Percentiles rank a stretch among this genome's conserved stretches.
phyloP scores from a whole-genome alignment of 1,140 invertebrate genomes.

The Pteromalus puparum region DNA sequence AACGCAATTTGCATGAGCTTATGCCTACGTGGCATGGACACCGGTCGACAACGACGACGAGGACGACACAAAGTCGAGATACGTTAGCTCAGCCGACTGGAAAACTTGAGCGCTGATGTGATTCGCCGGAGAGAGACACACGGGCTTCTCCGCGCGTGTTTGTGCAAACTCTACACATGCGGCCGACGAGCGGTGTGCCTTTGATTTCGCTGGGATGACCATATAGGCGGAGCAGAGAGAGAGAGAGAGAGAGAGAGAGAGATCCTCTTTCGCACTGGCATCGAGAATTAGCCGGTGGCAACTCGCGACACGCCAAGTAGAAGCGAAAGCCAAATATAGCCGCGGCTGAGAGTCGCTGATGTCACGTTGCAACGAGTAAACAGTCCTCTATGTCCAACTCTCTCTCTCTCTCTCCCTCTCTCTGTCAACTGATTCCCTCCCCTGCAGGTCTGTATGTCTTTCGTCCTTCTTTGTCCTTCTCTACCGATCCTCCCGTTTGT shows the following conservation, averaged over 20 bases:
- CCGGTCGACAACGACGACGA: background rate
- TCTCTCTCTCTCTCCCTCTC: background rate
- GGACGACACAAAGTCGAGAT: slow-evolving; percentile 40
- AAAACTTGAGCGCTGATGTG: slow-evolving; percentile 24
- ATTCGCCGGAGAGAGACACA: background rate
- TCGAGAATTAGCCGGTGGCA: slow-evolving; percentile 2
- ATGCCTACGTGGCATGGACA: slow-evolving; percentile 3
- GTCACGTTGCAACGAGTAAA: slow-evolving; percentile 17
- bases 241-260: background rate
- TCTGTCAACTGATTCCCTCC: background rate
- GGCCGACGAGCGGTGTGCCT: background rate
- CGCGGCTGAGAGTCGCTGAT: background rate
- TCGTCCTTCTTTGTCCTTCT: background rate
- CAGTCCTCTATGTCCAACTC: background rate
- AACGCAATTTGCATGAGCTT: slow-evolving; percentile 44
- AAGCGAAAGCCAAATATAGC: slow-evolving; percentile 17
- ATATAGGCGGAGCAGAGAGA: background rate
- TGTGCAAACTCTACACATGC: background rate
- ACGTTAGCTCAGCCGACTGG: slow-evolving; percentile 25
- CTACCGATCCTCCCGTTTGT: background rate
- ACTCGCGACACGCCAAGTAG: background rate
- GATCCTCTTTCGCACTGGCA: slow-evolving; percentile 16
- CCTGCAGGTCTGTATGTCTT: background rate
- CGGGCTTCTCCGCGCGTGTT: background rate
- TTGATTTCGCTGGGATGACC: slow-evolving; percentile 6